These are phyloP conservation scores for Dysidea cf. avara DNA, from an alignment of 37 sponge, comb jelly and placozoan genomes.

Conservation along the genomic window DNA sequence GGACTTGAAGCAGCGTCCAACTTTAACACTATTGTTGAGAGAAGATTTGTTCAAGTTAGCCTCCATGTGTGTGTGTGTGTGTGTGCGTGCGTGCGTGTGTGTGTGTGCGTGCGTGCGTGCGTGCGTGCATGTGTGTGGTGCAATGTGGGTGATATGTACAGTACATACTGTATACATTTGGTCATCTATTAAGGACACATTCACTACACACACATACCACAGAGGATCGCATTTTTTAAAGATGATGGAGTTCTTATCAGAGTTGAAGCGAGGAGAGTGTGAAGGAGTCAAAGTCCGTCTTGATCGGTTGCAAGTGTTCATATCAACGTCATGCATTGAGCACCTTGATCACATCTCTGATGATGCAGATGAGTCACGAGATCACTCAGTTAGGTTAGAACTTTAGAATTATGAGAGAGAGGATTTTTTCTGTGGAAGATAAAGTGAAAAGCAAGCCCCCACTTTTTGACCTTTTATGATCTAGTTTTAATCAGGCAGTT, in stretches of 20 bases:
- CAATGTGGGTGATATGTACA: background rate
- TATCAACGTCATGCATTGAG: conserved; percentile 67
- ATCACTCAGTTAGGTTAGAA: background rate
- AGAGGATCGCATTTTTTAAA: conserved; percentile 59
- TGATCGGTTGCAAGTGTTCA: conserved; percentile 72
- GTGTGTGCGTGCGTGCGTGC: background rate
- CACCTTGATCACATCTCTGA: conserved; percentile 44
- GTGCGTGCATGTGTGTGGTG: conserved; percentile 3
- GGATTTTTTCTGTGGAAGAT: too few relatives aligned
- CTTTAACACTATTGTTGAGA: too few relatives aligned
- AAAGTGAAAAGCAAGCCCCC: too few relatives aligned
- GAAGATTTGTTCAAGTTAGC: too few relatives aligned
- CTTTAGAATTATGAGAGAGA: background rate
- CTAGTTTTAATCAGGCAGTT: too few relatives aligned
- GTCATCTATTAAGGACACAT: conserved; percentile 50
- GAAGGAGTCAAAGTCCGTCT: conserved; percentile 58
- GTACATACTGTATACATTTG: background rate
- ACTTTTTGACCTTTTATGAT: too few relatives aligned
- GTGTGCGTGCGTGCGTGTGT: background rate
- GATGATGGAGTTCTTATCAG: conserved; percentile 68
- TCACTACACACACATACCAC: too few relatives aligned
- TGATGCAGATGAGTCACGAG: conserved; percentile 14
- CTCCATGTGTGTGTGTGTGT: background rate
- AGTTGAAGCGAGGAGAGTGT: conserved; percentile 71
- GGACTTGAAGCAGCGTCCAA: too few relatives aligned